These are phyloP conservation scores for Cercopithecus diana DNA, from an alignment of 2,797 vertebrate genomes.

Conservation along the genomic window DNA sequence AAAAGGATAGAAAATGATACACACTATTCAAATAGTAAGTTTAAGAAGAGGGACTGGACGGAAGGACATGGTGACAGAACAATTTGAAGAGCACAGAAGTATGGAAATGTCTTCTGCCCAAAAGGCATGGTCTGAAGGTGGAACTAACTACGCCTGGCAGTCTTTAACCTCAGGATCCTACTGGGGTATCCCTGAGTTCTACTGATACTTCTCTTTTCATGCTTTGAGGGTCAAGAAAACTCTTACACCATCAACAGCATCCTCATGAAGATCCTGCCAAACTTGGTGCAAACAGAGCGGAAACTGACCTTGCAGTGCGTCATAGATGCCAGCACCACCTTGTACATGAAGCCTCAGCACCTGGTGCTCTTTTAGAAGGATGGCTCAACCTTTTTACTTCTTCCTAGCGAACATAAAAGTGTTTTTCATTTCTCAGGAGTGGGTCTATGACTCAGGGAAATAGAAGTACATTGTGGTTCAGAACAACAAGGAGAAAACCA, in stretches of 20 bases:
- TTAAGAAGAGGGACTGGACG: not conserved
- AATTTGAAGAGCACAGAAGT: not conserved
- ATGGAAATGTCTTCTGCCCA: not conserved
- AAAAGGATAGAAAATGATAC: not conserved
- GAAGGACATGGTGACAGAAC: not conserved
- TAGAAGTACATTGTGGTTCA: constrained; percentile 82
- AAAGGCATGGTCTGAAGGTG: not conserved
- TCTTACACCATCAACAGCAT: not conserved
- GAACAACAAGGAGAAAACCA: constrained; percentile 67
- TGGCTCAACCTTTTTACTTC: constrained; percentile 45
- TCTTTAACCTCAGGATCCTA: not conserved
- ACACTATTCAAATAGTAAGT: not conserved
- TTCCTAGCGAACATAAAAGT: constrained; percentile 56
- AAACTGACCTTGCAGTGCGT: constrained; percentile 78
- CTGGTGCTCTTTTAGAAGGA: constrained; percentile 82
- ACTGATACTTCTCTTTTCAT: not conserved
- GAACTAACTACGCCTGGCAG: not conserved
- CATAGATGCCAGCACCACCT: constrained; percentile 82
- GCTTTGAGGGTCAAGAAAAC: not conserved
- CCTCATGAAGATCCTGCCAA: not conserved
- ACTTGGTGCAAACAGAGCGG: constrained; percentile 79
- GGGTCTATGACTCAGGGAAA: constrained; percentile 78
- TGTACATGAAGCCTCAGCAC: constrained; percentile 52
- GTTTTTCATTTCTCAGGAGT: constrained; percentile 67
- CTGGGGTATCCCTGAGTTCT: not conserved